Conservation (phyloP, 2,888 invertebrate genomes). For the Drosophila crucigera region DNA sequence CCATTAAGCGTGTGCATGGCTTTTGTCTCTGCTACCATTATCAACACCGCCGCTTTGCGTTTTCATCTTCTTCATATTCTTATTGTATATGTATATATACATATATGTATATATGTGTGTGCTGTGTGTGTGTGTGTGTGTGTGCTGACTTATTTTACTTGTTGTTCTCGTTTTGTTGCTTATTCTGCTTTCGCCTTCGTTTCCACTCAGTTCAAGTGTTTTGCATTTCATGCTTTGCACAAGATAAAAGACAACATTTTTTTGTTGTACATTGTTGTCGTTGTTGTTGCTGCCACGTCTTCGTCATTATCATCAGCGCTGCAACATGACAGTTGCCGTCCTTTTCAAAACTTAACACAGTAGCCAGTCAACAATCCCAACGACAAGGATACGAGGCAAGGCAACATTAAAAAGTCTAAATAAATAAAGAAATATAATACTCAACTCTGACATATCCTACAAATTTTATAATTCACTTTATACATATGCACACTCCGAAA, state of each 20-base stretch:
- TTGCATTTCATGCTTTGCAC: conserved; percentile 72
- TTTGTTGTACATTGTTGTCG: conserved; percentile 12
- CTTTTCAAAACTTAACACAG: conserved; percentile 74
- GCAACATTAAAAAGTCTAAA: conserved; percentile 32
- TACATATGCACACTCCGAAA: neutral
- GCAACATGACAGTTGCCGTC: conserved; percentile 70
- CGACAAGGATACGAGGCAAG: conserved; percentile 42
- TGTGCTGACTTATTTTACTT: conserved; percentile 39
- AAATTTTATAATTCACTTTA: neutral
- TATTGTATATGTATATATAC: neutral
- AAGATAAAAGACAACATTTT: conserved; percentile 55
- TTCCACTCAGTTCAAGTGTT: conserved; percentile 78
- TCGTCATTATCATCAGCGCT: conserved; percentile 69
- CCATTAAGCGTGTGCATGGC: conserved; percentile 48
- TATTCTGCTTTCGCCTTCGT: conserved; percentile 71
- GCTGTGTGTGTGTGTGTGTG: neutral
- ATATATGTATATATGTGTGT: neutral
- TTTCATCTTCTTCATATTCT: conserved; percentile 28
- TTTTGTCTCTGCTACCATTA: conserved; percentile 72
- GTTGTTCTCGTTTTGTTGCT: conserved; percentile 47
- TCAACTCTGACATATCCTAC: conserved; percentile 4
- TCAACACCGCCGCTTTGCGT: conserved; percentile 64
- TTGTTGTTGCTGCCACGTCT: conserved; percentile 52
- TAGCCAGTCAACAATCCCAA: conserved; percentile 44
- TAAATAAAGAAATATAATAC: neutral